phyloP scores from a whole-genome alignment of 2,888 invertebrate genomes.

The Agriopis marginaria region DNA sequence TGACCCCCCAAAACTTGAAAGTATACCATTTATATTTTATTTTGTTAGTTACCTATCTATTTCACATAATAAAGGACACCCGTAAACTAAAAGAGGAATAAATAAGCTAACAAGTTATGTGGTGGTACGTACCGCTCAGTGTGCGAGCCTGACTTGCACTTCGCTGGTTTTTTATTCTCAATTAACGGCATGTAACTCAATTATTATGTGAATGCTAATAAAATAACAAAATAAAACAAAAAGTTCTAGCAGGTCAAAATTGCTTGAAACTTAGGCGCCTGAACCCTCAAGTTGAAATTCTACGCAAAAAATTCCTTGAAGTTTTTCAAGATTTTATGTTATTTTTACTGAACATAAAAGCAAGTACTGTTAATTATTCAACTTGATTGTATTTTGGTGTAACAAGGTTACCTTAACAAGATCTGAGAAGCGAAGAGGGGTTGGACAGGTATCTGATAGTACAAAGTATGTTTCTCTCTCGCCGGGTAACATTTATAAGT shows the following conservation, averaged over 20 bases:
- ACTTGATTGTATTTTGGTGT: neutral
- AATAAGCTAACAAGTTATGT: no score
- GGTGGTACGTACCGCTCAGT: no score
- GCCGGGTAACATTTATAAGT: slow-evolving; percentile 26
- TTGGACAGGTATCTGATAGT: slow-evolving; percentile 8
- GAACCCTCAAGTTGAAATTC: neutral
- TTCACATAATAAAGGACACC: neutral
- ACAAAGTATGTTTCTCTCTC: slow-evolving; percentile 7
- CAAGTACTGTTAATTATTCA: neutral
- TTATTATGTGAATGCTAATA: no score
- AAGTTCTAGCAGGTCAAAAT: no score
- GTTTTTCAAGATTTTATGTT: neutral
- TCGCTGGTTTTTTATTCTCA: no score
- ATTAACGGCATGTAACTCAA: no score
- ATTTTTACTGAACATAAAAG: slow-evolving; percentile 2
- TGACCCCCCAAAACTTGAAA: no score
- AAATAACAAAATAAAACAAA: no score
- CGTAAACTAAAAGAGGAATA: neutral
- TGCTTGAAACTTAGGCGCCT: no score
- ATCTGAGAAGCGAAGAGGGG: neutral
- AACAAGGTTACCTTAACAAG: slow-evolving; percentile 4
- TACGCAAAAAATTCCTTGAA: neutral
- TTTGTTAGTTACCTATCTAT: no score
- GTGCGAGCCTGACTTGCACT: no score
- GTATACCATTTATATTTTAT: no score